Conservation (phyloP, 2,113 vertebrate genomes). For the Scomber scombrus region DNA sequence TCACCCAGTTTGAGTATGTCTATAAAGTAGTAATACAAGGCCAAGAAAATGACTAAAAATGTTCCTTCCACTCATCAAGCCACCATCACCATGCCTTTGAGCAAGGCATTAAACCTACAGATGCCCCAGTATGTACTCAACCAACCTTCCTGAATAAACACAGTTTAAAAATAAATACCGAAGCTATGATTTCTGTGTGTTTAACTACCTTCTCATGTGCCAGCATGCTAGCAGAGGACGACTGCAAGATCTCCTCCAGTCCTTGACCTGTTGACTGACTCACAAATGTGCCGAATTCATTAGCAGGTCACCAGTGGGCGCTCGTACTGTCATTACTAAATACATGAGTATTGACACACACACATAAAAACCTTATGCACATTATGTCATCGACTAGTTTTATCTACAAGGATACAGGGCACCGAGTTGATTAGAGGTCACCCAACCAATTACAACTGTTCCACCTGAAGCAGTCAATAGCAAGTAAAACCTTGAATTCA, state of each 20-base stretch:
- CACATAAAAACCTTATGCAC: slow-evolving; percentile 81
- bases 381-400: slow-evolving; percentile 83
- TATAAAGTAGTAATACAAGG: background rate
- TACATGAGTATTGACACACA: slow-evolving; percentile 84
- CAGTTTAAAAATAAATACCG: background rate
- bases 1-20: background rate
- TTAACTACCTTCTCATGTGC: background rate
- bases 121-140: background rate
- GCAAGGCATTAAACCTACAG: slow-evolving; percentile 8
- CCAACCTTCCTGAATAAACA: too few species aligned
- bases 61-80: background rate
- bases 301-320: slow-evolving; percentile 83
- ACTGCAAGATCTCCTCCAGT: slow-evolving; percentile 56
- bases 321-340: slow-evolving; percentile 86
- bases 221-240: slow-evolving; percentile 37
- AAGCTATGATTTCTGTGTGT: background rate
- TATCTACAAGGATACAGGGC: slow-evolving; percentile 74
- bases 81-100: background rate
- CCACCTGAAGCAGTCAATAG: slow-evolving; percentile 82
- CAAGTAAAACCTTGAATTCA: slow-evolving; percentile 84
- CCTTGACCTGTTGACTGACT: slow-evolving; percentile 86
- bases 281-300: slow-evolving; percentile 85
- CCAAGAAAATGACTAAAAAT: background rate
- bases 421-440: slow-evolving; percentile 66
- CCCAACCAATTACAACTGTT: slow-evolving; percentile 81